Evolutionary conservation across 2,113 vertebrate species (phyloP).

Genomic region (Poecile atricapillus): DNA sequence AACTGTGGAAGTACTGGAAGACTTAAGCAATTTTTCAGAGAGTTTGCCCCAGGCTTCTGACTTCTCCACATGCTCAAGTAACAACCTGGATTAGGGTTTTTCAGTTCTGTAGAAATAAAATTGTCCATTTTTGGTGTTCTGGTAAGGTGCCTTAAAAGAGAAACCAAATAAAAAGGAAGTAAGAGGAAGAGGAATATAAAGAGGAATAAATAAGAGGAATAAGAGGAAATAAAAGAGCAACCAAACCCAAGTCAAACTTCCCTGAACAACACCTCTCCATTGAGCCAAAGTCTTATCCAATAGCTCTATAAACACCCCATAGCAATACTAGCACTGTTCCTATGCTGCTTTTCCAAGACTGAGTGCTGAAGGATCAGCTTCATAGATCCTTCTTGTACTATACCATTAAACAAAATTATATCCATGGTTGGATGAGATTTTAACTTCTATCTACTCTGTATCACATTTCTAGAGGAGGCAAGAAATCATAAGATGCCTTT

Average conservation of each 20-base stretch:
- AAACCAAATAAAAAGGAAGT: not conserved
- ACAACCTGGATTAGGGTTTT: not conserved
- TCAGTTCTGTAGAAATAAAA: not conserved
- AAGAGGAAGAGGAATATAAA: not conserved
- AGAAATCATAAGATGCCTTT: not conserved
- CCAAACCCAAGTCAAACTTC: not conserved
- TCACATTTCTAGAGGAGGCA: not conserved
- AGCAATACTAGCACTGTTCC: not conserved
- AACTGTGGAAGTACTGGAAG: not conserved
- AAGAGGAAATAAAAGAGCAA: not conserved
- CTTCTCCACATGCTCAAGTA: not conserved
- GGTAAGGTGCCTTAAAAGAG: not conserved
- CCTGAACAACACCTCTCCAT: not conserved
- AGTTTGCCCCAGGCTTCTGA: not conserved
- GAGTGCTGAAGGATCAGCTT: not conserved
- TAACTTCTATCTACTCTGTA: not conserved
- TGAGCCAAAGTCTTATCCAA: accelerated
- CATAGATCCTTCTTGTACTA: not conserved
- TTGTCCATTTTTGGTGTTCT: not conserved
- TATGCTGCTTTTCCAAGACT: not conserved
- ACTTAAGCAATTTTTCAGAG: not conserved
- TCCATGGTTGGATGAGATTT: not conserved
- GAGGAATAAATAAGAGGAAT: not conserved
- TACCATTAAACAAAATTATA: not conserved
- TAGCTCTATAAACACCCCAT: not conserved